Base-by-base conservation (phyloP, 2,113 vertebrate species). In the Cololabis saira region DNA sequence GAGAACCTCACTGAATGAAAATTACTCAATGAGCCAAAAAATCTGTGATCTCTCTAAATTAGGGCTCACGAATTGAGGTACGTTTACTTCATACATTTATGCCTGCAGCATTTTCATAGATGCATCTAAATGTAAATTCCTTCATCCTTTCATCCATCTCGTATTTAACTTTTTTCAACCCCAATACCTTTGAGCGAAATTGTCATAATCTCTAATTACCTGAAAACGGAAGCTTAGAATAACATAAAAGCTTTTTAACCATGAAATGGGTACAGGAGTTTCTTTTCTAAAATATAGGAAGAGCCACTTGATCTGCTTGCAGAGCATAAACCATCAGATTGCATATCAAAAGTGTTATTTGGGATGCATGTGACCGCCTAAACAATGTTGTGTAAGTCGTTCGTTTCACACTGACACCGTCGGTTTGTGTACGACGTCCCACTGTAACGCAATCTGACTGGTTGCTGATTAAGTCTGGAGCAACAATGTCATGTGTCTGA, bases 391-490 rank as follows among this genome's bases (percentile, higher is more conserved):
- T n/a, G n/a, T n/a, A n/a, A n/a, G n/a, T n/a, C n/a, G n/a, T n/a
- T n/a, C 8, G 30, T 30, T 30, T 3, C 30, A 30, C 30, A 30
- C 4, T 30, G 30, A 30, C 30, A 30, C 30, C 8, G 30, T 30
- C 8, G 8, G 6, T 37, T 37, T 61, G 15, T 21, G 24, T 21
- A 18, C 13, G 59, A 52, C 50, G 62, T 80, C 47, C 48, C 37
- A 19, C 37, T 51, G 57, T 81, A 88, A 80, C 62, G 40, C 61
- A 69, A 24, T 61, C 67, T 74, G 74, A 81, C 74, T 80, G 54
- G 44, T 75, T 78, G 85, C 85, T 90, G 85, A 89, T 89, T 85
- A 87, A 78, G 70, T 67, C 62, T 57, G 43, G 77, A 86, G 75
- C 58, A 83, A 74, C 82, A 83, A 42, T 59, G 82, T 86, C 83